phyloP scores from a whole-genome alignment of 2,113 vertebrate species.

The Sebastes schlegelii region DNA sequence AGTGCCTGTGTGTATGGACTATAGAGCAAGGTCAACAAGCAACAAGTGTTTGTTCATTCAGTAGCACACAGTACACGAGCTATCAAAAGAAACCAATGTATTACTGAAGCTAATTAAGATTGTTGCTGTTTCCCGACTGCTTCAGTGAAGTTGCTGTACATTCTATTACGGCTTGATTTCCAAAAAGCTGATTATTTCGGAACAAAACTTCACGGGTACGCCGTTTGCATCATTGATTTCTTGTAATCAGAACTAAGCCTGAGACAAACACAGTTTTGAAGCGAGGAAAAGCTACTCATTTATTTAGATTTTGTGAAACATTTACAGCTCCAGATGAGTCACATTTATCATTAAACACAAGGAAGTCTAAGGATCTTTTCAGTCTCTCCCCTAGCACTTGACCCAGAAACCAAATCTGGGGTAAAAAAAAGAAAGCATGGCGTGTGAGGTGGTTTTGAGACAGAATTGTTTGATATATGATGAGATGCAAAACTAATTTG shows the following conservation, averaged over 20 bases:
- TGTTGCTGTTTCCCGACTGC: background rate
- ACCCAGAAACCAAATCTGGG: constrained; percentile 65
- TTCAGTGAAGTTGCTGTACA: background rate
- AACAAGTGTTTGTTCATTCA: constrained; percentile 21
- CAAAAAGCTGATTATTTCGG: constrained; percentile 15
- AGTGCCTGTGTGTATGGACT: background rate
- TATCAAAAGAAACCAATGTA: background rate
- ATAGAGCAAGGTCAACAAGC: background rate
- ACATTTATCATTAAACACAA: constrained; percentile 74
- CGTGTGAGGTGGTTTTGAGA: constrained; percentile 25
- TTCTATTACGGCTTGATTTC: constrained; percentile 6
- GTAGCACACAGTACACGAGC: background rate
- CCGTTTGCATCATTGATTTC: constrained; percentile 43
- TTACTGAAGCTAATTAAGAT: background rate
- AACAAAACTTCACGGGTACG: background rate
- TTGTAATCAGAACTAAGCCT: constrained; percentile 48
- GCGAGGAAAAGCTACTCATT: constrained; percentile 62
- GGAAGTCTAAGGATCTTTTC: constrained; percentile 26
- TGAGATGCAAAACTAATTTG: constrained; percentile 46
- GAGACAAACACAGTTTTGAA: constrained; percentile 35
- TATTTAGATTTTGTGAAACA: constrained; percentile 74
- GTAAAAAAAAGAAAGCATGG: background rate
- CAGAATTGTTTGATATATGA: constrained; percentile 44
- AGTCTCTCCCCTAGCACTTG: constrained; percentile 40
- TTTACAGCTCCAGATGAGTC: constrained; percentile 70